Percentiles rank a stretch among this genome's conserved stretches.
Evolutionary conservation across 37 sponge, comb jelly and placozoan species (phyloP).

Genomic region (Aphrocallistes beatrix): DNA sequence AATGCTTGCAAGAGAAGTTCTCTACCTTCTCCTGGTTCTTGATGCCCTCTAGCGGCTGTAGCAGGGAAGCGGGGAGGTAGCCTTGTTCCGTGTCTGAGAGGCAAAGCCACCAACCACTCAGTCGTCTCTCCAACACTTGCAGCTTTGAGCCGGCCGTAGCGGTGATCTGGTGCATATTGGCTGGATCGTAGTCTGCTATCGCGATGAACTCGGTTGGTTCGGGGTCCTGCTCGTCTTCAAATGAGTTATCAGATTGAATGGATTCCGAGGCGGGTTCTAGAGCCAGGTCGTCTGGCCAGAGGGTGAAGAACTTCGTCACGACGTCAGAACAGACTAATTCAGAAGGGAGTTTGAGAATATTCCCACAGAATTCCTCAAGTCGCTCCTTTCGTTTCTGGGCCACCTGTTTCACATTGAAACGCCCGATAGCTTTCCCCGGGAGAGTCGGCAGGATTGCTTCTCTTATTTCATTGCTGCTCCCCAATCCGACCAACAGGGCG

Average conservation of each 20-base stretch:
- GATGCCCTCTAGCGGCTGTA: constrained; percentile 47
- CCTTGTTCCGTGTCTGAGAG: constrained; percentile 66
- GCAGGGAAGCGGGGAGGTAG: constrained; percentile 61
- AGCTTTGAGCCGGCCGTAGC: background rate
- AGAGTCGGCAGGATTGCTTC: background rate
- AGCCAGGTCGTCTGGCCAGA: constrained; percentile 69
- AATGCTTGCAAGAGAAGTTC: constrained; percentile 23
- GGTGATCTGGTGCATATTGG: constrained; percentile 2
- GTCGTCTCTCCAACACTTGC: background rate
- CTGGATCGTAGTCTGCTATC: constrained; percentile 8
- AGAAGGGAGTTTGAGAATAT: constrained; percentile 34
- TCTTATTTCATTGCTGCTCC: background rate
- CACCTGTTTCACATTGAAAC: constrained; percentile 61
- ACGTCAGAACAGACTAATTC: constrained; percentile 49
- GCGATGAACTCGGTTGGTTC: background rate
- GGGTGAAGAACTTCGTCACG: constrained; percentile 66
- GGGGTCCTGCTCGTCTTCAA: background rate
- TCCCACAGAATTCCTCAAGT: constrained; percentile 61
- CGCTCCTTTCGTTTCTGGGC: constrained; percentile 60
- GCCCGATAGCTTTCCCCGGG: constrained; percentile 18
- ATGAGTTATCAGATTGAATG: background rate
- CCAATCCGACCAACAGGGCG: background rate
- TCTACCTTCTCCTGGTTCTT: background rate
- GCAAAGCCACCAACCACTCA: constrained; percentile 78
- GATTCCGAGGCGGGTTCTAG: background rate